These are phyloP conservation scores for Dione juno DNA, from an alignment of 2,888 invertebrate species.

Conservation along the genomic window DNA sequence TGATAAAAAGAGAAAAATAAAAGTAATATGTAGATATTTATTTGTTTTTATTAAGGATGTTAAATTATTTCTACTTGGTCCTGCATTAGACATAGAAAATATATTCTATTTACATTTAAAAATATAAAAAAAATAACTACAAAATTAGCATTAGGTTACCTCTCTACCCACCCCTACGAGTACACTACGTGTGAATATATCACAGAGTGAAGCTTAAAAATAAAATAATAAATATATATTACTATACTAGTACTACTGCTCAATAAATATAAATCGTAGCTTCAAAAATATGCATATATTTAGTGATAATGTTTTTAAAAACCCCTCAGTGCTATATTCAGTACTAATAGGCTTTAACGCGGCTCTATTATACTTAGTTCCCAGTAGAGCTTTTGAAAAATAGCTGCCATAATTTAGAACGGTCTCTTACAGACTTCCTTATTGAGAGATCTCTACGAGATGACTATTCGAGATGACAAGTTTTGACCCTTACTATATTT, in stretches of 20 bases:
- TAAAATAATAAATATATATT: neutral
- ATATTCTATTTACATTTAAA: too few relatives aligned
- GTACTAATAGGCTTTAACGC: slow-evolving; percentile 74
- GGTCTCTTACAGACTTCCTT: slow-evolving; percentile 81
- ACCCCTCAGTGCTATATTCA: slow-evolving; percentile 21
- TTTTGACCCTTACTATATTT: slow-evolving; percentile 58
- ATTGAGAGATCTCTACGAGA: slow-evolving; percentile 82
- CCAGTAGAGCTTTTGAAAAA: slow-evolving; percentile 72
- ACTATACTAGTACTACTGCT: neutral
- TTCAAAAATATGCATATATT: slow-evolving; percentile 21
- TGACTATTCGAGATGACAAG: slow-evolving; percentile 67
- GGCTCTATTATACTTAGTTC: slow-evolving; percentile 68
- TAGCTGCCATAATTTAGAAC: slow-evolving; percentile 76
- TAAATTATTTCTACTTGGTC: too few relatives aligned
- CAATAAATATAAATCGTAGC: slow-evolving; percentile 13
- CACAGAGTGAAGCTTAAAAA: too few relatives aligned
- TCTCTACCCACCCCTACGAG: too few relatives aligned
- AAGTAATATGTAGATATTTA: too few relatives aligned
- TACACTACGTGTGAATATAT: too few relatives aligned
- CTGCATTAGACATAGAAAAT: too few relatives aligned
- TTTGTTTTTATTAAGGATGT: too few relatives aligned
- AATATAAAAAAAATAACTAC: too few relatives aligned
- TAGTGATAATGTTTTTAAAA: slow-evolving; percentile 31
- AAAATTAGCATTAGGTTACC: too few relatives aligned
- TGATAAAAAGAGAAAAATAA: too few relatives aligned